Evolutionary conservation across 1,140 invertebrate species (phyloP).

Genomic region (Drosophila takahashii): DNA sequence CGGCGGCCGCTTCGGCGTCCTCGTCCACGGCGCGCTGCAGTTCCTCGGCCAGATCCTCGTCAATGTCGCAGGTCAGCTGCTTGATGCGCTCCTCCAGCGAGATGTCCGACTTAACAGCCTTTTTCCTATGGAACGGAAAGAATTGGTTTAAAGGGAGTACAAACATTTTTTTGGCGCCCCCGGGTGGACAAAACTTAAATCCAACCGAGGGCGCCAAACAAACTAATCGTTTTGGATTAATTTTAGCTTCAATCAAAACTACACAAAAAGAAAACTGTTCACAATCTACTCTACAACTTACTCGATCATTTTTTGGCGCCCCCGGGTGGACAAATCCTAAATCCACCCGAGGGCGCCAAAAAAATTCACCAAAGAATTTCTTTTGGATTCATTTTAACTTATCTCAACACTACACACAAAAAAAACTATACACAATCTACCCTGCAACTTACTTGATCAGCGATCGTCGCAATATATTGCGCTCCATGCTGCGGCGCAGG

Average conservation of each 20-base stretch:
- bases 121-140: slow-evolving; percentile 81
- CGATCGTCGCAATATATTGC: slow-evolving; percentile 89
- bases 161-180: no score
- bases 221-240: no score
- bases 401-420: no score
- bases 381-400: no score
- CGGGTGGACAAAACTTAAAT: background rate
- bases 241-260: no score
- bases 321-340: background rate
- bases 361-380: background rate
- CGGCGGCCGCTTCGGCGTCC: slow-evolving; percentile 41
- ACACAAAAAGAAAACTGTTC: no score
- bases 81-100: slow-evolving; percentile 92
- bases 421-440: no score
- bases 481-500: slow-evolving; percentile 88
- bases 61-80: slow-evolving; percentile 92
- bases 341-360: no score
- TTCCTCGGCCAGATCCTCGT: slow-evolving; percentile 85
- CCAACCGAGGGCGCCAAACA: no score
- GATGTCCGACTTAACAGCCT: slow-evolving; percentile 86
- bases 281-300: slow-evolving; percentile 82
- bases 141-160: no score
- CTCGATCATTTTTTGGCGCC: slow-evolving; percentile 86
- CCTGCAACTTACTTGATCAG: slow-evolving; percentile 88
- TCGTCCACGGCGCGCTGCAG: slow-evolving; percentile 57